A percentile compares a stretch with the other conserved stretches of the same genome.
These are phyloP conservation scores for Pagetopsis macropterus DNA, from an alignment of 2,797 vertebrate genomes.

Conservation along the genomic window DNA sequence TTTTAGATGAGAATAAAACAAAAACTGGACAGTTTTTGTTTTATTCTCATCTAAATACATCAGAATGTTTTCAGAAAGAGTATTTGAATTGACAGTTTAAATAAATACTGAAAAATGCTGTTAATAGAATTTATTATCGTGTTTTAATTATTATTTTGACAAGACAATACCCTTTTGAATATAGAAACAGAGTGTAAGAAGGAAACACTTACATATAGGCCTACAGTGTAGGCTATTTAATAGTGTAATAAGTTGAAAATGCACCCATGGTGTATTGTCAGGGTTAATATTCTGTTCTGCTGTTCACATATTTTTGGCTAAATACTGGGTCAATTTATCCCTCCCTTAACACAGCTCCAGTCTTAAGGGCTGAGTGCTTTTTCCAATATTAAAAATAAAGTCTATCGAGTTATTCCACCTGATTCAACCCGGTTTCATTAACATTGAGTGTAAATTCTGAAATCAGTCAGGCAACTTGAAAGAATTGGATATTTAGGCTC, in stretches of 20 bases:
- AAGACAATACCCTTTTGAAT: background rate
- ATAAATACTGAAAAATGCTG: no score
- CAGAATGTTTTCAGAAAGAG: no score
- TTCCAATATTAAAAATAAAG: background rate
- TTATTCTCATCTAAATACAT: no score
- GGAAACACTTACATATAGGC: background rate
- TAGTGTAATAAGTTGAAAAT: background rate
- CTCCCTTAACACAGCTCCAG: no score
- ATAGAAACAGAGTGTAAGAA: background rate
- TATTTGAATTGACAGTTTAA: no score
- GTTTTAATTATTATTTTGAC: no score
- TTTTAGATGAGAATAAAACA: no score
- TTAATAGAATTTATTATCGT: no score
- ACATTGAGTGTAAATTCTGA: conserved; percentile 1
- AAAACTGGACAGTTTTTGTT: no score
- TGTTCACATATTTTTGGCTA: background rate
- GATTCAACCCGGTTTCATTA: background rate
- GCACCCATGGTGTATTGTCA: background rate
- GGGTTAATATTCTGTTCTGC: background rate
- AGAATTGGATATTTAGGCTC: conserved; percentile 47
- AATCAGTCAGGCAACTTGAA: background rate
- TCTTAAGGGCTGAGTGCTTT: background rate
- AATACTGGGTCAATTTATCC: background rate
- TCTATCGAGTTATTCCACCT: background rate
- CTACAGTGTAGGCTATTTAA: background rate